Evolutionary conservation across 2,797 vertebrate species (phyloP).

Genomic region (Bradypodion pumilum): DNA sequence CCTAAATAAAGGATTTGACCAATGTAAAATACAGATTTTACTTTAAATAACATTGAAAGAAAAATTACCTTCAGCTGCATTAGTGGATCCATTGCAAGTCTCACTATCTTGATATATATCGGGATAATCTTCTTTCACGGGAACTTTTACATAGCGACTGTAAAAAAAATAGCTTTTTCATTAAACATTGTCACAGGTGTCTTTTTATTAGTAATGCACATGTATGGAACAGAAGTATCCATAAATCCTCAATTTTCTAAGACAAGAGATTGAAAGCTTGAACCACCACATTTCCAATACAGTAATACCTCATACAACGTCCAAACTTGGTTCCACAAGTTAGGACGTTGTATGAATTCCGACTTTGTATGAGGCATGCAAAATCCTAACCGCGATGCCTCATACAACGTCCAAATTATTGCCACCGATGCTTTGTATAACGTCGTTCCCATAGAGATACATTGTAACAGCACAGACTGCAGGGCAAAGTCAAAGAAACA

Average conservation of each 20-base stretch:
- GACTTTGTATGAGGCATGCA: too few species aligned
- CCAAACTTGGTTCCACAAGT: too few species aligned
- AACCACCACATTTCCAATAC: background rate
- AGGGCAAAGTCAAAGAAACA: too few species aligned
- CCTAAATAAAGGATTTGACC: background rate
- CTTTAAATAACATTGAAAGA: background rate
- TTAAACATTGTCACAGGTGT: background rate
- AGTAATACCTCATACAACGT: too few species aligned
- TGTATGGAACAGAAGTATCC: background rate
- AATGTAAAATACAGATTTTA: background rate
- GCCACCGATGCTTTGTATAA: too few species aligned
- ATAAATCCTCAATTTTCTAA: background rate
- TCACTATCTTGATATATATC: slow-evolving; percentile 76
- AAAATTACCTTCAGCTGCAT: slow-evolving; percentile 83
- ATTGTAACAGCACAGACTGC: too few species aligned
- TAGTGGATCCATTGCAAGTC: slow-evolving; percentile 84
- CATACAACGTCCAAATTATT: too few species aligned
- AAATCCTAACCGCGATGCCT: too few species aligned
- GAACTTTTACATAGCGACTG: slow-evolving; percentile 90
- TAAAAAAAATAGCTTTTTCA: slow-evolving; percentile 27
- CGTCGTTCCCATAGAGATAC: too few species aligned
- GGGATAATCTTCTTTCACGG: slow-evolving; percentile 74
- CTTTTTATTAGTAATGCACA: background rate
- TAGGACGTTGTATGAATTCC: too few species aligned
- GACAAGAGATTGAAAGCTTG: background rate